These are phyloP conservation scores for Calosoma granatense DNA, from an alignment of 1,140 invertebrate species.

Conservation along the genomic window DNA sequence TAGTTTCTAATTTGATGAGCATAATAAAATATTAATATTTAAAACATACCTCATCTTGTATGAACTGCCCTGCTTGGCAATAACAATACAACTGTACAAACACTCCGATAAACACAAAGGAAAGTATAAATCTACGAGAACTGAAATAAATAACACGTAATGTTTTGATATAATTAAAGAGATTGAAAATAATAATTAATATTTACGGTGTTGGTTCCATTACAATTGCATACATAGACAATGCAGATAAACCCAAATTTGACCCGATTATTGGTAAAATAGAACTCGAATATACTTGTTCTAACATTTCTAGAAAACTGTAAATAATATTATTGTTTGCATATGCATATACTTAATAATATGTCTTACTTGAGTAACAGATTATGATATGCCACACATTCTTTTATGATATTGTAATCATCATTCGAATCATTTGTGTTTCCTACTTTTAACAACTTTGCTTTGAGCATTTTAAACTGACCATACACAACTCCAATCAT, in stretches of 20 bases:
- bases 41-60: background rate
- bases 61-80: background rate
- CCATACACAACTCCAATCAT: background rate
- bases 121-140: background rate
- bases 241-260: background rate
- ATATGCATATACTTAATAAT: background rate
- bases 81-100: background rate
- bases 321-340: background rate
- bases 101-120: background rate
- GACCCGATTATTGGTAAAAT: background rate
- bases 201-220: background rate
- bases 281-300: background rate
- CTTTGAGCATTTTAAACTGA: background rate
- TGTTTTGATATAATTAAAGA: background rate
- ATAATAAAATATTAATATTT: background rate
- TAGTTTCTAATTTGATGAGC: too few relatives aligned
- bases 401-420: too few relatives aligned
- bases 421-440: too few relatives aligned
- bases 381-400: too few relatives aligned
- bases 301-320: background rate
- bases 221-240: background rate
- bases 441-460: background rate
- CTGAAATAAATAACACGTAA: background rate
- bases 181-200: background rate
- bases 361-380: too few relatives aligned